phyloP scores from a whole-genome alignment of 92 coral and sea anemone species.

The Umimayanthus kanabou region DNA sequence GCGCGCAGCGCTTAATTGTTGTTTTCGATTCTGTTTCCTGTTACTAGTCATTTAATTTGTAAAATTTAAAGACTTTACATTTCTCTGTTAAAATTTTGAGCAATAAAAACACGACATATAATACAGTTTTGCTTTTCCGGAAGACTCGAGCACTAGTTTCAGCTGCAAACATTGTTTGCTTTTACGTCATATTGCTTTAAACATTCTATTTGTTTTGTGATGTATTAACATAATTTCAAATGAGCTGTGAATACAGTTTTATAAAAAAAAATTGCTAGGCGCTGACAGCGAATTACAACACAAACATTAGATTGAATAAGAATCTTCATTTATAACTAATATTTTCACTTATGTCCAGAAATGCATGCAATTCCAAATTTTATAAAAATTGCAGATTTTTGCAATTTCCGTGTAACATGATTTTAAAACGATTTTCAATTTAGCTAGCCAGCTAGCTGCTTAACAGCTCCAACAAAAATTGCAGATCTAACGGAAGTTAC shows the following conservation, averaged over 20 bases:
- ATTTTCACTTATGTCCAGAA: no score
- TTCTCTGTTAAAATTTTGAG: neutral
- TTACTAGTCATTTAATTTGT: neutral
- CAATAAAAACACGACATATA: neutral
- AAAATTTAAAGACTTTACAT: neutral
- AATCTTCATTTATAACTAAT: no score
- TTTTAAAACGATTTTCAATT: no score
- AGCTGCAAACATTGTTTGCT: conserved; percentile 24
- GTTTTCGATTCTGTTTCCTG: neutral
- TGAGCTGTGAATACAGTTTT: neutral
- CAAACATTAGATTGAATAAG: neutral
- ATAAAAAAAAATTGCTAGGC: neutral
- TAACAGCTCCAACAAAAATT: no score
- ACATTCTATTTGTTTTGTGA: neutral
- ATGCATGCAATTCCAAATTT: no score
- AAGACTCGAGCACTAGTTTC: neutral
- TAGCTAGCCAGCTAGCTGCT: no score
- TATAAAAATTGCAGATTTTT: no score
- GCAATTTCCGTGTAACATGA: no score
- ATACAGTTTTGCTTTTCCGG: neutral
- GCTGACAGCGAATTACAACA: neutral
- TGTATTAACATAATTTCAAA: conserved; percentile 13
- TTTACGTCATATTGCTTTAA: neutral
- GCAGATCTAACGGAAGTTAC: no score
- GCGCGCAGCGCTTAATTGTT: neutral